These are phyloP conservation scores for Zaprionus lachaisei DNA, from an alignment of 1,140 invertebrate genomes.

Conservation along the genomic window DNA sequence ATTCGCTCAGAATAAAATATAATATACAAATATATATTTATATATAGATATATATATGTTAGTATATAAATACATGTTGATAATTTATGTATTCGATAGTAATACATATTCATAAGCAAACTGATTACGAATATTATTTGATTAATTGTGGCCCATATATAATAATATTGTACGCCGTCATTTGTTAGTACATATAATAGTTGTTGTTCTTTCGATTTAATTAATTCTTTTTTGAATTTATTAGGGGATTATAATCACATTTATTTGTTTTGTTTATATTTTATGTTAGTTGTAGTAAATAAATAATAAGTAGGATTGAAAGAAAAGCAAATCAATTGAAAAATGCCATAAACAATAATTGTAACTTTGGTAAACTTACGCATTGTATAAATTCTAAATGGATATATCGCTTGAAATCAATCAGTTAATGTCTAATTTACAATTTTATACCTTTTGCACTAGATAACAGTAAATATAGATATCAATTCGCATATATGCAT, in stretches of 20 bases:
- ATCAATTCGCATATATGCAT: constrained; percentile 26
- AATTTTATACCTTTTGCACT: constrained; percentile 46
- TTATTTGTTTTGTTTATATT: constrained; percentile 56
- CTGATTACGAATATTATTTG: constrained; percentile 54
- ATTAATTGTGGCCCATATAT: constrained; percentile 47
- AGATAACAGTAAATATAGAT: constrained; percentile 70
- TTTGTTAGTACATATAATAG: constrained; percentile 68
- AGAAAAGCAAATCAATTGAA: constrained; percentile 44
- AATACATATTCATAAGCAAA: constrained; percentile 74
- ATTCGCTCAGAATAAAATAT: constrained; percentile 47
- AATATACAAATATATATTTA: constrained; percentile 29
- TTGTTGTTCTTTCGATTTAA: constrained; percentile 49
- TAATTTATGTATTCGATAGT: constrained; percentile 67
- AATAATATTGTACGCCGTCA: constrained; percentile 47
- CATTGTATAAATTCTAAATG: constrained; percentile 76
- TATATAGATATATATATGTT: constrained; percentile 35
- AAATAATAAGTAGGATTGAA: constrained; percentile 64
- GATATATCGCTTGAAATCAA: constrained; percentile 20
- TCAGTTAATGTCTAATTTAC: constrained; percentile 49
- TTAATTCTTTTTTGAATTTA: constrained; percentile 44
- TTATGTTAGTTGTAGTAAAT: constrained; percentile 44
- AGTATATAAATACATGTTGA: constrained; percentile 64
- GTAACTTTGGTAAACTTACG: constrained; percentile 80
- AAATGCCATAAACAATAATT: constrained; percentile 65
- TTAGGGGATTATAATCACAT: constrained; percentile 70